Base-by-base conservation (phyloP, 2,797 vertebrate species). In the Tapera naevia region DNA sequence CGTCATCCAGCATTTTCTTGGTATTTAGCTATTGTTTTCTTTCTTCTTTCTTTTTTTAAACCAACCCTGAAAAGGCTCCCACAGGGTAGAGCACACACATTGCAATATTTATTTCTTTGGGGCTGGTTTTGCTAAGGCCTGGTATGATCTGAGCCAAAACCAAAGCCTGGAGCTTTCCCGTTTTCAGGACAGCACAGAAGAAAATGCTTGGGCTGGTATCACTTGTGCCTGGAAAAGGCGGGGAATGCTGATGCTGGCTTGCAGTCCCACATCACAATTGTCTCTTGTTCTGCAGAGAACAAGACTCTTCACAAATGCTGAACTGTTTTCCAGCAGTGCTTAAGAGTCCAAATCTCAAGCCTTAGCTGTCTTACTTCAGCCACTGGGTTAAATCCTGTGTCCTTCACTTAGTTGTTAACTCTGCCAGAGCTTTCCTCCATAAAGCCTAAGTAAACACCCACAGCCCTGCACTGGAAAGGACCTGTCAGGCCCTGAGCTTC, bases 1-100 rank as follows among this genome's bases (percentile, higher is more conserved):
- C 46, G 54, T 83, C 90, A 92, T 56, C 85, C 85, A 46, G 72
- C 35, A 2, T 67, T 89, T 80, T 48, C 81, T 73, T 67, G 72
- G 73, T 56, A 75, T 82, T 86, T 69, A 65, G 69, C 81, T 91
- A 89, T 94, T 94, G 90, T 91, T 83, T 91, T 57, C 78, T n/a
- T 81, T 51, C 39, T 64, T 71, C 35, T 65, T 60, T 54, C 32
- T 64, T 83, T 66, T 48, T 76, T 73, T 37, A 43, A 80, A 37
- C 69, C 11, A 83, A 24, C 39, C 41, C 74, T 43, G 41, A 39
- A 27, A 66, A 56, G 54, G 88, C 72, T 83, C 76, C 88, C 79
- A 22, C 69, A 24, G 85, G 43, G 85, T 2, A 80, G 24, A 84
- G 73, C 46, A 4, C 64, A 37, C 35, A 15, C 67, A 37, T 24